Percentiles rank a stretch among this genome's conserved stretches.
phyloP scores from a whole-genome alignment of 2,797 vertebrate species.

The Sebastolobus alascanus region DNA sequence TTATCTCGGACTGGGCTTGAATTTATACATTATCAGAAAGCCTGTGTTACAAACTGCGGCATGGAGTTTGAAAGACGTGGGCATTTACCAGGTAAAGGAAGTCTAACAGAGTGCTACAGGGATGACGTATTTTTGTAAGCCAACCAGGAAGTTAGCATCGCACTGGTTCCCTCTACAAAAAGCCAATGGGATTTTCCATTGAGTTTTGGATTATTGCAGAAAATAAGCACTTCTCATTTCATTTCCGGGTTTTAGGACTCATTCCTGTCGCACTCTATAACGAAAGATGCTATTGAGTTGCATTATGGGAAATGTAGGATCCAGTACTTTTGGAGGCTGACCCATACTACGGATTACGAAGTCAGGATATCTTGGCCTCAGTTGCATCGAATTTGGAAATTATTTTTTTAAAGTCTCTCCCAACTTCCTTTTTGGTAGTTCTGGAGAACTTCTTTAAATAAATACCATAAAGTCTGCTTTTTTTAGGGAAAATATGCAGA shows the following conservation, averaged over 20 bases:
- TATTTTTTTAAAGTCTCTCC: background rate
- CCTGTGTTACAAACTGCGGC: background rate
- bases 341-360: background rate
- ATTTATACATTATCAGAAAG: background rate
- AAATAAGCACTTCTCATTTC: too few relatives aligned
- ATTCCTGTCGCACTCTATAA: background rate
- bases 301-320: background rate
- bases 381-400: background rate
- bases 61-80: background rate
- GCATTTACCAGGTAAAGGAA: background rate
- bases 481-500: constrained; percentile 7
- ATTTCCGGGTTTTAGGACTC: too few relatives aligned
- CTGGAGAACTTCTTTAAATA: background rate
- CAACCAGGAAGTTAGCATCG: too few relatives aligned
- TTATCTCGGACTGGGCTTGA: background rate
- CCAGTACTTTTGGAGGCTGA: background rate
- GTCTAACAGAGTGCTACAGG: background rate
- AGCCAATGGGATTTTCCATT: fast-evolving
- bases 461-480: background rate
- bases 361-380: background rate
- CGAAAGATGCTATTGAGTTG: background rate
- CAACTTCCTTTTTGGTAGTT: background rate
- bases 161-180: too few relatives aligned
- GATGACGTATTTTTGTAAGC: too few relatives aligned
- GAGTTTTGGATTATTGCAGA: too few relatives aligned